phyloP scores from a whole-genome alignment of 2,888 invertebrate species.

The Bruchidius siliquastri region DNA sequence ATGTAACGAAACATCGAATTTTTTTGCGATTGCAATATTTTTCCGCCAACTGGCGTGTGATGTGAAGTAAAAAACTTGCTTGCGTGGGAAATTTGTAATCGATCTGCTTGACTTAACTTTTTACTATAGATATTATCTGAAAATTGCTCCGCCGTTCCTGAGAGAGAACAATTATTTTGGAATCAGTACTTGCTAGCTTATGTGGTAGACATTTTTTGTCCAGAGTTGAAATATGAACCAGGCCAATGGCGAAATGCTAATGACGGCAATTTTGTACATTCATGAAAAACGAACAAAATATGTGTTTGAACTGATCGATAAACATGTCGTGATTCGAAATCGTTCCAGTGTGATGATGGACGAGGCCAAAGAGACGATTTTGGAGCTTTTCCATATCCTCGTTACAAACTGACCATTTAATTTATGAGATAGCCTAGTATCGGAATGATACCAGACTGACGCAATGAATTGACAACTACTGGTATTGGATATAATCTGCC shows the following conservation, averaged over 20 bases:
- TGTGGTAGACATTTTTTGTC: too few relatives aligned
- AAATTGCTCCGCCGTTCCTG: too few relatives aligned
- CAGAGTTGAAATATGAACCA: too few relatives aligned
- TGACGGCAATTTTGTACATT: neutral
- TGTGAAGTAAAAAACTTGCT: too few relatives aligned
- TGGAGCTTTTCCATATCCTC: neutral
- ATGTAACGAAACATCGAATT: too few relatives aligned
- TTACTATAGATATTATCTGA: too few relatives aligned
- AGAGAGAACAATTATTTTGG: too few relatives aligned
- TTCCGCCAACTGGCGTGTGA: too few relatives aligned
- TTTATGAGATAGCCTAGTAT: neutral
- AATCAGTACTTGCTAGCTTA: too few relatives aligned
- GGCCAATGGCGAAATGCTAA: neutral
- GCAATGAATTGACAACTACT: neutral
- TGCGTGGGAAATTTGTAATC: too few relatives aligned
- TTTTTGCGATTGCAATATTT: too few relatives aligned
- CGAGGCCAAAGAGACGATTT: neutral
- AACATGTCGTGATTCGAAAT: neutral
- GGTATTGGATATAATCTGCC: neutral
- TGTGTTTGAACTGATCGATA: neutral
- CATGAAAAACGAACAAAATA: neutral
- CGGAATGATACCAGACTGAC: neutral
- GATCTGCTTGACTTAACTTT: too few relatives aligned
- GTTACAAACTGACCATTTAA: neutral
- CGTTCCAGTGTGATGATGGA: neutral